Evolutionary conservation across 2,113 vertebrate species (phyloP), one percentile per base, ranked within the genome.

Genomic region (Dinomys branickii): DNA sequence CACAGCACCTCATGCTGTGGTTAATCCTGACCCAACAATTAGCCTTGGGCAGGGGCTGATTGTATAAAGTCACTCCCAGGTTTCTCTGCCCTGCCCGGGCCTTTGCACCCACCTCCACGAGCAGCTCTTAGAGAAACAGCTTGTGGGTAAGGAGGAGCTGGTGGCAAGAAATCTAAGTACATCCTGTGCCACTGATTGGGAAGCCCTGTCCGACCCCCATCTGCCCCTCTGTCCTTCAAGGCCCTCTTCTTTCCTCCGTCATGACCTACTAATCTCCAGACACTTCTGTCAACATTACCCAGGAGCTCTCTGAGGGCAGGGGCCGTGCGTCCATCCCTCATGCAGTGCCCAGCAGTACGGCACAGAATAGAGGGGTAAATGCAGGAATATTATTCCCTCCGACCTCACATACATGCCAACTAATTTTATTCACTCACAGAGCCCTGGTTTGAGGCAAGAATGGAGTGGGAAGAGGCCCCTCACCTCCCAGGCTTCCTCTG

Each of bases 251-350:
- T 16, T 22, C 77, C 47, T 58, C 24, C 9, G 33, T 24, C 50
- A 19, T 7, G 2, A 2, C 7, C 22, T 1, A 12, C 28, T 28
- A 4, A 3, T 38, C 6, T 13, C 28, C 5, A 4, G 28, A 4
- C 11, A n/a, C 22, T 0, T 22, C 47, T 75, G 1, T 22, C 35
- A 5, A 5, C 19, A 14, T 71, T 24, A 14, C 3, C 52, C 14
- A 44, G 5, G 52, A 83, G 67, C 38, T 50, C 50, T 83, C 4
- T 20, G 61, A 71, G 52, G 47, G 12, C 50, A 38, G 10, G 5
- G 8, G 3, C 12, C 14, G 54, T 24, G 5, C 41, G 50, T 3
- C 61, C n/a, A 11, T 67, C 50, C 28, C 33, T 26, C 30, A 59
- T 41, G 26, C 3, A 10, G n/a, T 24, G 14, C 30, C 71, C 84